Evolutionary conservation across 2,113 vertebrate genomes (phyloP), one percentile per base, ranked within the genome.

Genomic region (Hyperopisus bebe): DNA sequence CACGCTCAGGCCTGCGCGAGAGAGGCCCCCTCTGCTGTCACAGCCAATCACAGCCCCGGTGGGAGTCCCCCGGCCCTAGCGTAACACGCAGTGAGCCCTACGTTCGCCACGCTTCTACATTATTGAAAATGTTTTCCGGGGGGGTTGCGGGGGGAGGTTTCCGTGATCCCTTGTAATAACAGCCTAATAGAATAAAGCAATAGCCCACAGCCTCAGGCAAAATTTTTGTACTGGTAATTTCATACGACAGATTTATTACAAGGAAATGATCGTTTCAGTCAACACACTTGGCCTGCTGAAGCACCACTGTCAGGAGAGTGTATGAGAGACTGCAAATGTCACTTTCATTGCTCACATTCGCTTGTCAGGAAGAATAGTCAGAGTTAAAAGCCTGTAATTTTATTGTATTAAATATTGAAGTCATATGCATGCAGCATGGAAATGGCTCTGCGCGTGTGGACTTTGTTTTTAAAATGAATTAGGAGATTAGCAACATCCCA

Each of bases 151-250:
- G 92, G 94, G 92, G 92, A 92, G 93, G 93, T 92, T 92, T 95
- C 94, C 94, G 93, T 95, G 95, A 96, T 96, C 94, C 95, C 95
- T 95, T 94, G 94, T 96, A 96, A 96, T 96, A 96, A 96, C 95
- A 94, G 95, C 94, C 94, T 96, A 96, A 96, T 96, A 96, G 95
- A 96, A 96, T 96, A 96, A 96, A 96, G 95, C 95, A 96, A 96
- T 96, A 96, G 95, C 47, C 92, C 89, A 91, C 88, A 88, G 95
- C 96, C 95, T 95, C 92, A 0, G 95, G 94, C 92, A n/a, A 93
- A 90, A 92, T 94, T 93, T 92, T 94, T 90, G 92, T 94, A 93
- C 94, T 93, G 93, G 95, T 94, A 93, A 94, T 94, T 96, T 95
- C 95, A 95, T 94, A 95, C 93, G 84, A 93, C 93, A 95, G 94